Evolutionary conservation across 92 coral and sea anemone species (phyloP), one percentile per base, ranked within the genome.

Genomic region (Diadumene lineata): DNA sequence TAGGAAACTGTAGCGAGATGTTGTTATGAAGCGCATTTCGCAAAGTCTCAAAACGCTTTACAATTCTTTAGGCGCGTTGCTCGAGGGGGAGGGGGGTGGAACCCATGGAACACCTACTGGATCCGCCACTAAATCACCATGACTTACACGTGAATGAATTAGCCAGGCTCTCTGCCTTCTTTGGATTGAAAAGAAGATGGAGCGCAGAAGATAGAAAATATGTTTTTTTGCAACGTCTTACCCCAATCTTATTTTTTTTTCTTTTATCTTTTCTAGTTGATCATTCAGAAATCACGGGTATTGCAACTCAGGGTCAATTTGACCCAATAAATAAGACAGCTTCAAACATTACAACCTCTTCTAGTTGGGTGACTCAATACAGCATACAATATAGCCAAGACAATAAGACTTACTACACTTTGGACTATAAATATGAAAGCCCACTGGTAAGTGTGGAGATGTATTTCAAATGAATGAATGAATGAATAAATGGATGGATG

Each of bases 261-360:
- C 0, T 29, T 26, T 16, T 25, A 48, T 26, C 57, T 43, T 11
- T 53, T 77, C 16, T 56, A 84, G 89, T 79, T 43, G 24, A 64
- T 29, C 44, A 68, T 13, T 56, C 74, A 3, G 69, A 60, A 66
- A 50, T 84, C 29, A 73, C 80, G 21, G 58, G 50, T 55, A 48
- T 84, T 74, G 85, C 89, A 18, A 73, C 84, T 1, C 81, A 84
- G 61, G 89, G 89, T 21, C 82, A 73, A 56, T 58, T 43, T 43
- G 89, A 84, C 64, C 83, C 89, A 0, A 16, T 13, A 1, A 34
- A 53, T 53, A 13, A 15, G 18, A 53, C 58, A 6, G n/a, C n/a
- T n/a, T n/a, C n/a, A n/a, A n/a, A n/a, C n/a, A 53, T 15, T 15
- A 53, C 10, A 3, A 9, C 55, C 68, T 71, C 70, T 24, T 26